phyloP scores from a whole-genome alignment of 92 coral and sea anemone species.

The Anthopleura xanthogrammica region DNA sequence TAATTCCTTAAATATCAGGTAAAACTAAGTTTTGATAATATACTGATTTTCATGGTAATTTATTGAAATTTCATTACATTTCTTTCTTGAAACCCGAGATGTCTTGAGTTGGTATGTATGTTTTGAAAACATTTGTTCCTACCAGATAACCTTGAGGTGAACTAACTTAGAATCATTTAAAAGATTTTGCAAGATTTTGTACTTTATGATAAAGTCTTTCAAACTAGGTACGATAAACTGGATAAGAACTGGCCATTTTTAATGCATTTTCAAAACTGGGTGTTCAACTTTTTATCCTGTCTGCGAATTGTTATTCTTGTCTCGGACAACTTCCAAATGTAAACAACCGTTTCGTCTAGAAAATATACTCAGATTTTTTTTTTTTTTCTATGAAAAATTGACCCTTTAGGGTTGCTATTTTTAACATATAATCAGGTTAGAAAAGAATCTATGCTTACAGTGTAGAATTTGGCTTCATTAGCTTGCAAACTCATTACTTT shows the following conservation, averaged over 20 bases:
- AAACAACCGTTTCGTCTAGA: neutral
- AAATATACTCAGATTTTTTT: neutral
- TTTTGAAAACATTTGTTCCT: slow-evolving; percentile 4
- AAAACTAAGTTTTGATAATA: too few relatives aligned
- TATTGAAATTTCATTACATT: neutral
- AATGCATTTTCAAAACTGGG: neutral
- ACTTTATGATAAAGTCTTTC: neutral
- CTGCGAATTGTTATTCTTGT: neutral
- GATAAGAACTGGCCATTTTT: neutral
- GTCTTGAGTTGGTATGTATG: neutral
- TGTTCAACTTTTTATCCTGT: neutral
- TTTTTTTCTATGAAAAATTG: neutral
- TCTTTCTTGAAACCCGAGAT: neutral
- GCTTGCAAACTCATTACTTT: too few relatives aligned
- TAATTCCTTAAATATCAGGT: neutral
- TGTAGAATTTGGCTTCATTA: too few relatives aligned
- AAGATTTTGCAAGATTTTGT: neutral
- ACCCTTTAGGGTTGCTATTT: too few relatives aligned
- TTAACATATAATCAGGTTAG: neutral
- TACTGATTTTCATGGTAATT: neutral
- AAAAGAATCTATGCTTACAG: neutral
- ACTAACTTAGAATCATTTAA: slow-evolving; percentile 1
- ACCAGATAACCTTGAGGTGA: neutral
- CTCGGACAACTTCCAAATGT: neutral
- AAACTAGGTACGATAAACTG: neutral